phyloP scores from a whole-genome alignment of 2,888 invertebrate species.

The Lepidochrysops patricia region DNA sequence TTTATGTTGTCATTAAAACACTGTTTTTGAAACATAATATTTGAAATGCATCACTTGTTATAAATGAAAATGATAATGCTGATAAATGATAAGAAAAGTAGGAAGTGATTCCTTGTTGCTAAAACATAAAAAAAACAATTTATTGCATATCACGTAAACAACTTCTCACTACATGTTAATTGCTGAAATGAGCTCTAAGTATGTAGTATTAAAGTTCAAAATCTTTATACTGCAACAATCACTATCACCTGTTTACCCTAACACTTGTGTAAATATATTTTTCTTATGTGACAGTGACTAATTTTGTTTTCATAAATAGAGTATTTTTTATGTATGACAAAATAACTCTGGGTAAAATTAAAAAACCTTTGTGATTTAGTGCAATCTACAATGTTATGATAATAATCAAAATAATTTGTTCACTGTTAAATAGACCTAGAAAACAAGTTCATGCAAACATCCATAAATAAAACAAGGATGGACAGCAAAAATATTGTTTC shows the following conservation, averaged over 20 bases:
- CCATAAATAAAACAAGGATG: no score
- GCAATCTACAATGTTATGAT: no score
- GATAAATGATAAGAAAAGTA: background rate
- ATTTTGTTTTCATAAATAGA: background rate
- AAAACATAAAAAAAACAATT: background rate
- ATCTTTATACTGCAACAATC: background rate
- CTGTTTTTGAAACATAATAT: background rate
- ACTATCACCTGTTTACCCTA: background rate
- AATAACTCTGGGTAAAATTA: no score
- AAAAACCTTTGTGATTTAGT: no score
- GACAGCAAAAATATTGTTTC: no score
- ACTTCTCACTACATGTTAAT: background rate
- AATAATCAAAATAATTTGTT: no score
- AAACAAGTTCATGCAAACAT: no score
- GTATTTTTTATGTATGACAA: no score
- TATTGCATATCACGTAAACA: background rate
- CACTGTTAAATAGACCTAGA: no score
- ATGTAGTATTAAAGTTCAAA: background rate
- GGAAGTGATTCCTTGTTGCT: background rate
- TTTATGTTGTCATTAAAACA: background rate
- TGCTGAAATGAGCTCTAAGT: background rate
- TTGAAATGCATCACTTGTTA: no score
- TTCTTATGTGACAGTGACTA: background rate
- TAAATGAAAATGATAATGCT: background rate
- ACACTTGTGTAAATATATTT: background rate